Percentiles rank a stretch among this genome's conserved stretches.
phyloP scores from a whole-genome alignment of 2,797 vertebrate species.

The Staurois parvus region DNA sequence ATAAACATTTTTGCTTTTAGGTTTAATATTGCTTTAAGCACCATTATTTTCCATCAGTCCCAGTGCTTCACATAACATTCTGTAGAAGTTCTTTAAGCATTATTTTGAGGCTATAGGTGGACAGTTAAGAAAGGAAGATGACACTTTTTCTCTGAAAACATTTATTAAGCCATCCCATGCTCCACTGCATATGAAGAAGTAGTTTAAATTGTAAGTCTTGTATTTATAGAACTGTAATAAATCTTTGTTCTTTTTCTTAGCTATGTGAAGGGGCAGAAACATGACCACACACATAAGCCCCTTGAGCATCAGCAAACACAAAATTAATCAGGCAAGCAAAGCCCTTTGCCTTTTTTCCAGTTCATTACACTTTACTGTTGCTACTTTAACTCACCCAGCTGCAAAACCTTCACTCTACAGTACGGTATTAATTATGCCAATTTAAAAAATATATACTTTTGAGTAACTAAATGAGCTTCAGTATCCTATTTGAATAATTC shows the following conservation, averaged over 20 bases:
- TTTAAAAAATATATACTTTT: slow-evolving; percentile 29
- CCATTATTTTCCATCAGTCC: too few species aligned
- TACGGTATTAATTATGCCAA: slow-evolving; percentile 27
- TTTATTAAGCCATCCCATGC: background rate
- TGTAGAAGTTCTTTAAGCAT: too few species aligned
- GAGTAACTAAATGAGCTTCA: slow-evolving; percentile 5
- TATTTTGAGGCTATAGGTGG: background rate
- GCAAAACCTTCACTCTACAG: background rate
- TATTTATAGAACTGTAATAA: slow-evolving; percentile 6
- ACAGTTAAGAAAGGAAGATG: background rate
- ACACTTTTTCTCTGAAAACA: background rate
- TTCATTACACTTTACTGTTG: slow-evolving; percentile 11
- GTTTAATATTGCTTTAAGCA: too few species aligned
- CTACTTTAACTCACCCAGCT: slow-evolving; percentile 31
- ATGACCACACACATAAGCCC: slow-evolving; percentile 10
- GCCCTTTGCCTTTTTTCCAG: slow-evolving; percentile 25
- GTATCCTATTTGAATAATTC: slow-evolving; percentile 12
- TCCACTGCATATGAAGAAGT: background rate
- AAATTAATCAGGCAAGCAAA: slow-evolving; percentile 20
- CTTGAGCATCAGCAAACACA: slow-evolving; percentile 28
- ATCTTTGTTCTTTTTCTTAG: background rate
- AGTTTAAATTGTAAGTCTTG: background rate
- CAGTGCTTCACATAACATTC: too few species aligned
- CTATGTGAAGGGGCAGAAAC: background rate
- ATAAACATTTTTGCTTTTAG: too few species aligned